These are phyloP conservation scores for Alouatta palliata DNA, from an alignment of 2,113 vertebrate species.

Conservation along the genomic window DNA sequence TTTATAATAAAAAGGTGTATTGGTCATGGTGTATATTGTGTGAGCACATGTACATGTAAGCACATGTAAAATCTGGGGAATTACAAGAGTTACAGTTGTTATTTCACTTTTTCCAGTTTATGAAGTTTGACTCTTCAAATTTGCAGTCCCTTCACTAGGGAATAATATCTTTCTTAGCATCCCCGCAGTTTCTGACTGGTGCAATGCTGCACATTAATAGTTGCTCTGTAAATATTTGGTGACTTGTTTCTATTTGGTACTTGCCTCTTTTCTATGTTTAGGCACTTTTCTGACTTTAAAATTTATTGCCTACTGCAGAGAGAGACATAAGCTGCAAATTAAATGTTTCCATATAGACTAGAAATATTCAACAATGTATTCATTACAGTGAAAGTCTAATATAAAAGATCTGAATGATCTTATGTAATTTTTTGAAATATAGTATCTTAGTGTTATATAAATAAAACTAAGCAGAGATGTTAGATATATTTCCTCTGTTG, in stretches of 20 bases:
- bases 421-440: not conserved
- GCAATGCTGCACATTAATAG: not conserved
- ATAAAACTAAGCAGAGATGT: slow-evolving; percentile 15
- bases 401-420: not conserved
- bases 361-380: slow-evolving; percentile 2
- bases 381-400: not conserved
- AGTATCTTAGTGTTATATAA: not conserved
- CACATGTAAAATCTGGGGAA: not conserved
- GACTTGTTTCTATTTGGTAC: slow-evolving; percentile 17
- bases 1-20: not conserved
- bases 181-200: not conserved
- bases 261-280: slow-evolving; percentile 8
- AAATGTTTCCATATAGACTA: not conserved
- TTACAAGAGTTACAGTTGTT: not conserved
- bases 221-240: not conserved
- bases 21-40: not conserved
- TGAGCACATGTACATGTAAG: not conserved
- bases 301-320: not conserved
- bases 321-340: not conserved
- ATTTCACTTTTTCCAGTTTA: not conserved
- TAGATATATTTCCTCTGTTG: not conserved
- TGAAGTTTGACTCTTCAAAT: slow-evolving; percentile 1
- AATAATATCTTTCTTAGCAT: not conserved
- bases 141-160: not conserved
- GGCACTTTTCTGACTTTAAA: not conserved